These are phyloP conservation scores for Camponotus floridanus DNA, from an alignment of 1,140 invertebrate species.

Conservation along the genomic window DNA sequence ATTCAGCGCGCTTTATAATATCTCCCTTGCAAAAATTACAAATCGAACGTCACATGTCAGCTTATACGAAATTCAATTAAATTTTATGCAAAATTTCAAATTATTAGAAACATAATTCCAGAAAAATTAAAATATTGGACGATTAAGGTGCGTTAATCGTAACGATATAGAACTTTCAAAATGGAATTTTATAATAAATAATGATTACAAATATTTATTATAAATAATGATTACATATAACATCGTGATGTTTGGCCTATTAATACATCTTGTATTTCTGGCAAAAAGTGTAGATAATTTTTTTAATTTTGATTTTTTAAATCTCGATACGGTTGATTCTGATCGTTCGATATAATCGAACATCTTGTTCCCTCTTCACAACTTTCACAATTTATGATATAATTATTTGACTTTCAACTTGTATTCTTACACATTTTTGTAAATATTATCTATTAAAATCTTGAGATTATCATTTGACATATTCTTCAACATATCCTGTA, in stretches of 20 bases:
- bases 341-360: background rate
- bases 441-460: conserved; percentile 11
- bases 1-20: conserved; percentile 49
- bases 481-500: conserved; percentile 27
- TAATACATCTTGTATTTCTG: conserved; percentile 9
- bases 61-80: conserved; percentile 15
- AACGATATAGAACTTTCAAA: background rate
- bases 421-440: conserved; percentile 1
- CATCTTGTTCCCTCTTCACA: background rate
- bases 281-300: background rate
- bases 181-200: too few relatives aligned
- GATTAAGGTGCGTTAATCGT: background rate
- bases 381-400: background rate
- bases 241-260: background rate
- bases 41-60: conserved; percentile 26
- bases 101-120: conserved; percentile 5
- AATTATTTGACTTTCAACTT: background rate
- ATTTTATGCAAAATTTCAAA: conserved; percentile 16
- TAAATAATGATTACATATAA: background rate
- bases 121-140: conserved; percentile 8
- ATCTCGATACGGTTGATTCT: conserved; percentile 4
- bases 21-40: conserved; percentile 28
- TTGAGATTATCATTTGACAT: background rate
- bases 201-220: too few relatives aligned
- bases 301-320: background rate